Percentiles rank a stretch among this genome's conserved stretches.
Evolutionary conservation across 2,113 vertebrate genomes (phyloP).

Genomic region (Leptobrachium ailaonicum): DNA sequence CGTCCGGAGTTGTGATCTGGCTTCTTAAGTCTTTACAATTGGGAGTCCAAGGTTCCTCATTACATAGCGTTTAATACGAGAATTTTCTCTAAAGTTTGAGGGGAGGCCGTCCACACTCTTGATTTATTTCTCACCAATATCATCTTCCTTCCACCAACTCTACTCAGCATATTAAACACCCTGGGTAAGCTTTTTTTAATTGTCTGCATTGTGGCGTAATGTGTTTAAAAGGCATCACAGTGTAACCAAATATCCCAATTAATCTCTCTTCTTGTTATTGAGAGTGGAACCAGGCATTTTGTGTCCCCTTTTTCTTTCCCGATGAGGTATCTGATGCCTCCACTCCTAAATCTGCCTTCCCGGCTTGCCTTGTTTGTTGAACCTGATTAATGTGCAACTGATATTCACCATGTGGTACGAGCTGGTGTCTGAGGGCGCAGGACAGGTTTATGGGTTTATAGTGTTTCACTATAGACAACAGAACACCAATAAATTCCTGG

Average conservation of each 20-base stretch:
- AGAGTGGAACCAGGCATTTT: background rate
- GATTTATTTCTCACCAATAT: background rate
- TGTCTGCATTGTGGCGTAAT: background rate
- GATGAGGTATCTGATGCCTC: background rate
- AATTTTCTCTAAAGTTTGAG: too few species aligned
- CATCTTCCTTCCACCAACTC: background rate
- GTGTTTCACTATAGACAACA: conserved; percentile 40
- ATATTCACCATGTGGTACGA: conserved; percentile 15
- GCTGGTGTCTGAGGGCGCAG: background rate
- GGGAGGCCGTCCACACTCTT: background rate
- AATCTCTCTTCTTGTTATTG: background rate
- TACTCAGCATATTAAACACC: too few species aligned
- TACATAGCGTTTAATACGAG: too few species aligned
- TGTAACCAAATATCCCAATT: background rate
- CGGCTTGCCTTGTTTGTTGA: background rate
- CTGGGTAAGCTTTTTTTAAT: too few species aligned
- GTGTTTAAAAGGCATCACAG: background rate
- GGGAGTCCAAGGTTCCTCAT: too few species aligned
- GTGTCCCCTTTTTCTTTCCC: background rate
- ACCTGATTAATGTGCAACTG: conserved; percentile 19
- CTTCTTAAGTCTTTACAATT: too few species aligned
- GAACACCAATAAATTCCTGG: conserved; percentile 47
- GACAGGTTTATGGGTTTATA: conserved; percentile 42
- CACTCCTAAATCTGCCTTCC: background rate
- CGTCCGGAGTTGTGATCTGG: too few species aligned